Conservation (phyloP, 2,113 vertebrate species). For the Alaudala cheleensis region DNA sequence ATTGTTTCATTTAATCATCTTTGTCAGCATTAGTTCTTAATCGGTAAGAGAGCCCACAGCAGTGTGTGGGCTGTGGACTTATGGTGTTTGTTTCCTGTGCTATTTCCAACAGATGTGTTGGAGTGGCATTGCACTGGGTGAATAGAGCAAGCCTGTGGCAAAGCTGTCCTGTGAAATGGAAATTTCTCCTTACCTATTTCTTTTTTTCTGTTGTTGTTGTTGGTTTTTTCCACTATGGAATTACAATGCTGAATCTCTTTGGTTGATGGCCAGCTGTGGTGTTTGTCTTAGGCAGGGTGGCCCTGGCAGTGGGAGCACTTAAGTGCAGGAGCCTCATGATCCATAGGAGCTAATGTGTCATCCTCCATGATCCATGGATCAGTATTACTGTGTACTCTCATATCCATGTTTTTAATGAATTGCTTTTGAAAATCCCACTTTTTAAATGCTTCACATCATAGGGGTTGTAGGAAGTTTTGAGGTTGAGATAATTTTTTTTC, state of each 20-base stretch:
- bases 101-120: not conserved
- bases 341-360: not conserved
- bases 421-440: not conserved
- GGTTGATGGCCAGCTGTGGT: not conserved
- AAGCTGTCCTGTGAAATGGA: not conserved
- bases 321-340: not conserved
- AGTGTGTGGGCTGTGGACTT: not conserved
- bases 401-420: not conserved
- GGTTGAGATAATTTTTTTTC: not conserved
- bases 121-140: not conserved
- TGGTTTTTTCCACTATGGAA: not conserved
- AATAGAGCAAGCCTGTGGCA: not conserved
- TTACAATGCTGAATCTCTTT: not conserved
- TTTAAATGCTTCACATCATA: not conserved
- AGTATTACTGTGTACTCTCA: not conserved
- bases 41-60: not conserved
- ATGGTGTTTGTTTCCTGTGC: fast-evolving
- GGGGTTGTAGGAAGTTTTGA: not conserved
- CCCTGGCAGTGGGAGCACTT: not conserved
- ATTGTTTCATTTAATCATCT: not conserved
- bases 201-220: too few relatives aligned
- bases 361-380: not conserved
- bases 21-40: not conserved
- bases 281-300: not conserved
- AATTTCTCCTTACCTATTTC: fast-evolving